Conservation (phyloP, 2,888 invertebrate species). For the Sinelater perroti region DNA sequence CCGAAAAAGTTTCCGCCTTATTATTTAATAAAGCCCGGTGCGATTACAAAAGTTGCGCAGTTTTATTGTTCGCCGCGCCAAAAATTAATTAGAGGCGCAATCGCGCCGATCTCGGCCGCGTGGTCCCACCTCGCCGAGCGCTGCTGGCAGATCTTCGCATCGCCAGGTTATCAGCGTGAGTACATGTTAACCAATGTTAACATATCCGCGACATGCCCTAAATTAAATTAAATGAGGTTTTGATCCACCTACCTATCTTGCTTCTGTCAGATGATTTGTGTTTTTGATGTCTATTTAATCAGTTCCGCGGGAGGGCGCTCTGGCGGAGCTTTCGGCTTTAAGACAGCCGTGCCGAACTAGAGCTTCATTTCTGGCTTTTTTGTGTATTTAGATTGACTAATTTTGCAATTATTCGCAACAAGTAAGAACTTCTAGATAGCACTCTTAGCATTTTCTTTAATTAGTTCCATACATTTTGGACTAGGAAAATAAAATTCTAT, state of each 20-base stretch:
- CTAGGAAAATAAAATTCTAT: too few species aligned
- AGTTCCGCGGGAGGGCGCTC: conserved; percentile 36
- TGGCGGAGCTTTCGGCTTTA: conserved; percentile 26
- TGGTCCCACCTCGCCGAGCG: conserved; percentile 27
- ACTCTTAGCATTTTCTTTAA: too few species aligned
- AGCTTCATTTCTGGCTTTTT: too few species aligned
- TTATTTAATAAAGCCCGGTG: too few species aligned
- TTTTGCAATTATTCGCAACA: too few species aligned
- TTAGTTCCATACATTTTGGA: too few species aligned
- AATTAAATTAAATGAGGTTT: conserved; percentile 47
- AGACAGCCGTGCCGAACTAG: too few species aligned
- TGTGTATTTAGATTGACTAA: too few species aligned
- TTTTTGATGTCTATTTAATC: conserved; percentile 48
- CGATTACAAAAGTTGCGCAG: background rate
- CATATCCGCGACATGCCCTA: conserved; percentile 45
- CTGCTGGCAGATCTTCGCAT: conserved; percentile 32
- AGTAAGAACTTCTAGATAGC: too few species aligned
- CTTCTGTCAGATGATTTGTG: conserved; percentile 47
- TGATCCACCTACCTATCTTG: conserved; percentile 46
- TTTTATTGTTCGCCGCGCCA: background rate
- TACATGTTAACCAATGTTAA: conserved; percentile 44
- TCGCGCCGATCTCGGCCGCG: too few species aligned
- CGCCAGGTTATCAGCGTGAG: conserved; percentile 35
- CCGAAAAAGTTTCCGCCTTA: too few species aligned
- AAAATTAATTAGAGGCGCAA: conserved; percentile 5